Conservation (phyloP, 1,140 invertebrate genomes). For the Sminthurides bifidus region DNA sequence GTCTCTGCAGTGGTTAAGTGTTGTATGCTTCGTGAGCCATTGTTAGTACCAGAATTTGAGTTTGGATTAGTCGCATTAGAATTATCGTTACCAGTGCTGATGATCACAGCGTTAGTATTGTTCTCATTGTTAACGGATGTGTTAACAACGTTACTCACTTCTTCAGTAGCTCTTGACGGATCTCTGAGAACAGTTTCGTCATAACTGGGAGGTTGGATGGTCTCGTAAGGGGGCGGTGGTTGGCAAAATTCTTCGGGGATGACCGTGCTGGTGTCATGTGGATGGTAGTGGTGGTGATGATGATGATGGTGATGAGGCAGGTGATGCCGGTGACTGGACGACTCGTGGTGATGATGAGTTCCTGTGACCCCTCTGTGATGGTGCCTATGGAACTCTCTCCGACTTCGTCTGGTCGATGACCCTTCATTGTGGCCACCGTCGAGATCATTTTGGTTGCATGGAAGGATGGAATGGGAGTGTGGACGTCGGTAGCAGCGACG, state of each 20-base stretch:
- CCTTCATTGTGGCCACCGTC: not conserved
- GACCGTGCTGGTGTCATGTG: no score
- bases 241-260: not conserved
- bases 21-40: no score
- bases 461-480: not conserved
- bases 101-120: not conserved
- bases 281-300: no score
- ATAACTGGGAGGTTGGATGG: not conserved
- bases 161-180: not conserved
- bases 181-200: not conserved
- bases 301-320: no score
- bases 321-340: not conserved
- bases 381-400: constrained; percentile 1
- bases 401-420: not conserved
- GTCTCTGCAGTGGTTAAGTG: no score
- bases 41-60: no score
- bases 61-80: no score
- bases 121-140: not conserved
- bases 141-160: not conserved
- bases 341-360: not conserved
- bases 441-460: not conserved
- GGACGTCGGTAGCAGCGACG: not conserved
- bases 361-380: not conserved
- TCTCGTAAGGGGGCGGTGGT: constrained; percentile 1
- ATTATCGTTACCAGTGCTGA: no score